These are phyloP conservation scores for Colistium nudipinnis DNA, from an alignment of 2,113 vertebrate species.

Conservation along the genomic window DNA sequence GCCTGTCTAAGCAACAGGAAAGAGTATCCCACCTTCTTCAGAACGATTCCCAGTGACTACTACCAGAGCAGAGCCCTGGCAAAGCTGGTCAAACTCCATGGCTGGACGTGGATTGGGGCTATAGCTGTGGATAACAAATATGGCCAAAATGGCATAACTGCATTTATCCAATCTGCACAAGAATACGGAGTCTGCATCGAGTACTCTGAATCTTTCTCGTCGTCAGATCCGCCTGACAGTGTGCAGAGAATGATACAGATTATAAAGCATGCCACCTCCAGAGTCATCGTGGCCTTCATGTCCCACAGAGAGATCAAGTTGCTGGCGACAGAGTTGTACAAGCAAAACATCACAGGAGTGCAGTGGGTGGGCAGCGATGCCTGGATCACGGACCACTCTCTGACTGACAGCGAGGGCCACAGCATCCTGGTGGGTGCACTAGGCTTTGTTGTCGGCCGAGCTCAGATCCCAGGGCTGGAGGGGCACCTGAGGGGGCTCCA, in stretches of 20 bases:
- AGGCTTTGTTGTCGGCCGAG: slow-evolving; percentile 75
- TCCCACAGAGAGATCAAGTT: slow-evolving; percentile 81
- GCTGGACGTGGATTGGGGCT: slow-evolving; percentile 85
- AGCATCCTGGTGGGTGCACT: slow-evolving; percentile 73
- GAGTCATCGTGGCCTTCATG: slow-evolving; percentile 81
- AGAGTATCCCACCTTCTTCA: slow-evolving; percentile 81
- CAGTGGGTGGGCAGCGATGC: slow-evolving; percentile 84
- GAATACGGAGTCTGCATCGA: slow-evolving; percentile 81
- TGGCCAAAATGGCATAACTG: slow-evolving; percentile 74
- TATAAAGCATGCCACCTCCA: slow-evolving; percentile 76
- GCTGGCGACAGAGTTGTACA: slow-evolving; percentile 71
- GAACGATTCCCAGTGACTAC: slow-evolving; percentile 84
- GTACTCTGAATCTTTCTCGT: slow-evolving; percentile 79
- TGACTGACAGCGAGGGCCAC: slow-evolving; percentile 67
- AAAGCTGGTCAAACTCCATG: slow-evolving; percentile 78
- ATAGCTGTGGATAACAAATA: slow-evolving; percentile 81
- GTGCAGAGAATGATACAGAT: slow-evolving; percentile 69
- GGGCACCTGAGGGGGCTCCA: slow-evolving; percentile 73
- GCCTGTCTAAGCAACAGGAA: slow-evolving; percentile 81
- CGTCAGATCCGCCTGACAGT: slow-evolving; percentile 63
- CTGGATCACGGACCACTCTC: slow-evolving; percentile 82
- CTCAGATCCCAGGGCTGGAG: slow-evolving; percentile 74
- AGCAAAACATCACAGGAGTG: slow-evolving; percentile 75
- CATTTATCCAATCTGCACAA: slow-evolving; percentile 75
- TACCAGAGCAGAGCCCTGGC: slow-evolving; percentile 82